Percentiles rank a stretch among this genome's conserved stretches.
These are phyloP conservation scores for Zosterops lateralis DNA, from an alignment of 2,113 vertebrate genomes.

Conservation along the genomic window DNA sequence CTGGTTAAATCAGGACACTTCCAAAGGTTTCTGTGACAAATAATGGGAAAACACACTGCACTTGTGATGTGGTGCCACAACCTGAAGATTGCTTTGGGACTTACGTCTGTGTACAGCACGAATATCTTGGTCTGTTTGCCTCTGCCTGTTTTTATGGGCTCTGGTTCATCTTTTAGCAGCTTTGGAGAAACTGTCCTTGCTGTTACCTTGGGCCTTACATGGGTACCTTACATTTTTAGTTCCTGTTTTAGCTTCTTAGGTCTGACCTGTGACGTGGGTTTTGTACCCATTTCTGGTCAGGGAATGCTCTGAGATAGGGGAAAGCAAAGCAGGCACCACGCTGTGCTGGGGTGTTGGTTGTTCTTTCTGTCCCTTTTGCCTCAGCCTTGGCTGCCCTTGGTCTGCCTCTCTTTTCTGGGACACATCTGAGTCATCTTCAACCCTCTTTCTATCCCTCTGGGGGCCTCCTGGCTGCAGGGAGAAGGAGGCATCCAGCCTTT, in stretches of 20 bases:
- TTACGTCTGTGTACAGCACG: neutral
- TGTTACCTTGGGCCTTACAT: neutral
- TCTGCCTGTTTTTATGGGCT: neutral
- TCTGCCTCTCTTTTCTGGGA: neutral
- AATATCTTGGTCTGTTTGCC: neutral
- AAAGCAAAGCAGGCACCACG: accelerated
- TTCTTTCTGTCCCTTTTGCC: neutral
- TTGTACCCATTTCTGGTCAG: neutral
- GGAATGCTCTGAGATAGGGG: neutral
- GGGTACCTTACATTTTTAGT: neutral
- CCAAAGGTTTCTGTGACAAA: neutral
- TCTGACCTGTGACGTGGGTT: neutral
- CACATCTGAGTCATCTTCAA: accelerated
- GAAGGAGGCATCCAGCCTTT: neutral
- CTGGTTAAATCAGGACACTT: neutral
- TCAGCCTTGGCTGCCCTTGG: neutral
- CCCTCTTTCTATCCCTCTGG: neutral
- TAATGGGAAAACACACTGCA: neutral
- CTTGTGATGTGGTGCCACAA: neutral
- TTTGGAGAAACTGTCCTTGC: neutral
- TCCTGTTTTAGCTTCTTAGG: neutral
- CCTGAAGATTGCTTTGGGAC: neutral
- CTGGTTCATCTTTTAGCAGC: neutral
- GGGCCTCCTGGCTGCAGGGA: neutral
- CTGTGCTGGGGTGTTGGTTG: accelerated